Evolutionary conservation across 2,797 vertebrate genomes (phyloP), one percentile per base, ranked within the genome.

Genomic region (Halcyon badia): DNA sequence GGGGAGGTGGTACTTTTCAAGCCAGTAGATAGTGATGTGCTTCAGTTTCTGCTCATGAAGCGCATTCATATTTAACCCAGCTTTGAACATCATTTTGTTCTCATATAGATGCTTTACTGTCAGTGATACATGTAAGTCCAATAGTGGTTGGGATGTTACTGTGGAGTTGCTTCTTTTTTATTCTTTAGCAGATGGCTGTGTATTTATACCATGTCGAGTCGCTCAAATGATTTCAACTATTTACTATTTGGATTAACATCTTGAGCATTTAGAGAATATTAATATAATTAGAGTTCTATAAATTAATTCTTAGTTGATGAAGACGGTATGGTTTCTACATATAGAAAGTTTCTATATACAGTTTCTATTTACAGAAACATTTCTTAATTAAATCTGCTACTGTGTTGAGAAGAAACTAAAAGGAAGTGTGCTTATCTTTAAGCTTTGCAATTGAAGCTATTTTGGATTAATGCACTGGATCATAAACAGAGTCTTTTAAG

Each of bases 71-170:
- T 10, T 33, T 25, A 41, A 52, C 33, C 37, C 30, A 37, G 37
- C 31, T 56, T 61, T 54, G 57, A 42, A 25, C 44, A 48, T 35
- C 10, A 0, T 46, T 19, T 14, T 52, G 41, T 25, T 44, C 42
- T 20, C 10, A 5, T 21, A 2, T 21, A 26, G 26, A 0, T 33
- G n/a, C 25, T 58, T 52, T 11, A 31, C 54, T 58, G 31, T 7
- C 52, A 30, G 54, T 20, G 58, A 2, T 10, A 10, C 11, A 2
- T 2, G 4, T 0, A 0, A 62, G n/a, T 18, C 49, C 2, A 2
- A 0, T 9, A 13, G 11, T 24, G 10, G 6, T 83, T 30, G 44
- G 25, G 17, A 64, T 14, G 14, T 33, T 39, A 28, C 75, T 91
- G 24, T 16, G 16, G 11, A 64, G 30, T 33, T 35, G 18, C 10